Conservation (phyloP, 2,113 vertebrate species). For the Actenoides lindsayi region DNA sequence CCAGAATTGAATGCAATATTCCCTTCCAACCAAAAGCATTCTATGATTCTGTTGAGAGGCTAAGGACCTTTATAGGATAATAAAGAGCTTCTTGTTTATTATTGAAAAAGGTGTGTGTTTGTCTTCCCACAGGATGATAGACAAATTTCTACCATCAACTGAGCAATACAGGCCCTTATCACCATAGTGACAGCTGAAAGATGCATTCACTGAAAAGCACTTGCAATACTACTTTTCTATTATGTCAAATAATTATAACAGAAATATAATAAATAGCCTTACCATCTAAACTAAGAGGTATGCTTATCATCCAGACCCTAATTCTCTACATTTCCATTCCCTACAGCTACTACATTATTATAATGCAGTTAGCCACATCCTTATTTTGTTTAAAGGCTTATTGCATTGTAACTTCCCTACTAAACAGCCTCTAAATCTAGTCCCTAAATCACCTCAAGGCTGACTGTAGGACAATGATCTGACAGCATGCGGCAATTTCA, state of each 20-base stretch:
- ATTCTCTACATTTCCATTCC: background rate
- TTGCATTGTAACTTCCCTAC: background rate
- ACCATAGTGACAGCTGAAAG: background rate
- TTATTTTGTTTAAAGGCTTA: background rate
- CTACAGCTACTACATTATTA: background rate
- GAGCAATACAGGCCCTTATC: background rate
- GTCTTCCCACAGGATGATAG: background rate
- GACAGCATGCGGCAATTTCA: background rate
- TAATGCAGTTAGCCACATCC: background rate
- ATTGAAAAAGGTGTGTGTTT: background rate
- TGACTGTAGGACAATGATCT: background rate
- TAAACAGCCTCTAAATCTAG: background rate
- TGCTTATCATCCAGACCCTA: background rate
- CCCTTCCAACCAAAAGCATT: background rate
- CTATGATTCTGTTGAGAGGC: background rate
- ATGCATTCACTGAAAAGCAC: background rate
- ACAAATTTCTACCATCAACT: background rate
- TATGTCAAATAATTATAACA: background rate
- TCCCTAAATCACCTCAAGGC: background rate
- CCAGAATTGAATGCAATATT: too few species aligned
- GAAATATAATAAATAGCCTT: background rate
- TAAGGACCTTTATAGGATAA: fast-evolving
- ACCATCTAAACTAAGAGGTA: background rate
- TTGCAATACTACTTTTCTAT: background rate
- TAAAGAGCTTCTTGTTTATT: background rate